These are phyloP conservation scores for Pissodes strobi DNA, from an alignment of 1,140 invertebrate species.

Conservation along the genomic window DNA sequence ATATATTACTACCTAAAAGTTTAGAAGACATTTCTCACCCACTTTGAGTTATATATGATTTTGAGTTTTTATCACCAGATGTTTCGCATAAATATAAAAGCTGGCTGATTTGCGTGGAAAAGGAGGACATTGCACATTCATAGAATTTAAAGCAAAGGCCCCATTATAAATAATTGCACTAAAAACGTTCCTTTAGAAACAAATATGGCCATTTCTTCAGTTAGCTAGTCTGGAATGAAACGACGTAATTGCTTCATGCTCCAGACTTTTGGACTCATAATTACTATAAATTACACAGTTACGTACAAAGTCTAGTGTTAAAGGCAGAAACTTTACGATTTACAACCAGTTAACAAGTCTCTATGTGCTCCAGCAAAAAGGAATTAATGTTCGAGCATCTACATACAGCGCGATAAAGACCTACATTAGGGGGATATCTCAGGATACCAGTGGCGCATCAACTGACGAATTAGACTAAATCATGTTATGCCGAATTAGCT, in stretches of 20 bases:
- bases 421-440: not conserved
- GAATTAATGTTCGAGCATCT: conserved; percentile 5
- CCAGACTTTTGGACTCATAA: conserved; percentile 17
- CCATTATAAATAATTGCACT: conserved; percentile 2
- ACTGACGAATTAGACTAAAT: too few relatives aligned
- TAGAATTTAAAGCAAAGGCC: too few relatives aligned
- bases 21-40: too few relatives aligned
- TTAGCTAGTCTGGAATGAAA: not conserved
- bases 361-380: conserved; percentile 13
- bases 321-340: conserved; percentile 26
- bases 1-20: too few relatives aligned
- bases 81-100: too few relatives aligned
- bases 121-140: too few relatives aligned
- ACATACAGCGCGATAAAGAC: not conserved
- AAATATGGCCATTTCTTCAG: not conserved
- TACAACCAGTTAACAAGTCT: conserved; percentile 24
- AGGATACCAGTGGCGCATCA: too few relatives aligned
- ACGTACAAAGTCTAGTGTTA: conserved; percentile 17
- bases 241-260: conserved; percentile 14
- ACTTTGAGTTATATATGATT: too few relatives aligned
- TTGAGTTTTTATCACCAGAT: too few relatives aligned
- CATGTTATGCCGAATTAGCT: too few relatives aligned
- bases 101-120: too few relatives aligned
- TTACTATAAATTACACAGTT: conserved; percentile 25
- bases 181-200: conserved; percentile 1